These are phyloP conservation scores for Leptoclinus maculatus DNA, from an alignment of 2,797 vertebrate genomes.

Conservation along the genomic window DNA sequence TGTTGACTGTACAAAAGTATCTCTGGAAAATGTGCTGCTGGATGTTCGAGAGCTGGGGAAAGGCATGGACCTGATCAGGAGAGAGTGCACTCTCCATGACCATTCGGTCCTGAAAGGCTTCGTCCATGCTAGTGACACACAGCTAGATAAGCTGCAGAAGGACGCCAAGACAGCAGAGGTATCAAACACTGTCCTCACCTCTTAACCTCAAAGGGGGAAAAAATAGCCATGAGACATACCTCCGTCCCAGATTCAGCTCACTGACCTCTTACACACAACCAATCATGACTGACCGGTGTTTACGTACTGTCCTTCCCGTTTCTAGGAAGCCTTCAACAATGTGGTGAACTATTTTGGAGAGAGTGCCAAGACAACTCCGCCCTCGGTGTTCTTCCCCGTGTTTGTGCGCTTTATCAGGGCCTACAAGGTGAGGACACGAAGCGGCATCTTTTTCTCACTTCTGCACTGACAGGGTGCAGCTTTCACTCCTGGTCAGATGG, in stretches of 20 bases:
- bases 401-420: constrained; percentile 97
- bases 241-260: constrained; percentile 15
- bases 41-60: constrained; percentile 96
- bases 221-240: constrained; percentile 30
- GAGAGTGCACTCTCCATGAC: constrained; percentile 93
- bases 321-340: constrained; percentile 95
- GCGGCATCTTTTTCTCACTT: not conserved
- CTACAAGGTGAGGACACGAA: constrained; percentile 90
- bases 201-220: constrained; percentile 14
- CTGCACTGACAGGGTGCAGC: not conserved
- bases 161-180: constrained; percentile 95
- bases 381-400: constrained; percentile 97
- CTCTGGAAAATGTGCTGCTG: constrained; percentile 95
- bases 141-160: constrained; percentile 94
- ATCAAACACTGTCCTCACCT: constrained; percentile 21
- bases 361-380: constrained; percentile 95
- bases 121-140: constrained; percentile 87
- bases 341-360: constrained; percentile 98
- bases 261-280: constrained; percentile 26
- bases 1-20: constrained; percentile 83
- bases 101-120: constrained; percentile 92
- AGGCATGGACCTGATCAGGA: constrained; percentile 95
- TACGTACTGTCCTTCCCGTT: constrained; percentile 61
- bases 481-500: constrained; percentile 26
- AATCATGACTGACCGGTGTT: constrained; percentile 42